Base-by-base conservation (phyloP, 2,888 invertebrate species). In the Muschampia plurimacula region DNA sequence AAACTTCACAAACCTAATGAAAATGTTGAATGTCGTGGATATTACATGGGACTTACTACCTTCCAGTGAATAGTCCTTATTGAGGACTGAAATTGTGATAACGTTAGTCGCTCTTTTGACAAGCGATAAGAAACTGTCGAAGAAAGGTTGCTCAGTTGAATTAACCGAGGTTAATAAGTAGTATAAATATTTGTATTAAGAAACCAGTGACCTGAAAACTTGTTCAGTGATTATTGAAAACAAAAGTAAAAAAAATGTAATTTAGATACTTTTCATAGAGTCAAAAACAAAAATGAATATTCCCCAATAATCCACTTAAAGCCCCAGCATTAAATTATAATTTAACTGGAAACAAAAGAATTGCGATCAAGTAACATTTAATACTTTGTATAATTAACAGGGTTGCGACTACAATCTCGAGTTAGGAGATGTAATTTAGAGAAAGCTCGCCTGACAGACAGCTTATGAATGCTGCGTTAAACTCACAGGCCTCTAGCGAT, bases 1-100 rank as follows among this genome's bases (percentile, higher is more conserved):
- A 64, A 55, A 52, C 39, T 67, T 59, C 32, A 9, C 9, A 57
- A 44, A 41, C 57, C 44, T 70, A 70, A 15, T 69, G 69, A 69
- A 13, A 36, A 63, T 64, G 55, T 44, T 44, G 39, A 32, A 52
- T 69, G 69, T 32, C 15, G 57, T 65, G 44, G 67, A 67, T 7
- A 57, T 57, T 12, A 32, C 36, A 5, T 52, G 55, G 55, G 4
- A 41, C 28, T 64, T 70, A 70, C 63, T 64, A 65, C 70, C 64
- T 64, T 70, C 9, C 12, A 22, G 36, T 44, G n/a, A n/a, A 46
- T n/a, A 41, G 55, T 41, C 41, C 63, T 36, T 64, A 49, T n/a
- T 55, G 1, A 60, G 57, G 64, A 64, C 41, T 15, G 63, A 64
- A 64, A 41, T 59, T 32, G 57, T 59, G 59, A 12, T 5, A 59